Conservation (phyloP, 2,113 vertebrate species). For the Pipra filicauda region DNA sequence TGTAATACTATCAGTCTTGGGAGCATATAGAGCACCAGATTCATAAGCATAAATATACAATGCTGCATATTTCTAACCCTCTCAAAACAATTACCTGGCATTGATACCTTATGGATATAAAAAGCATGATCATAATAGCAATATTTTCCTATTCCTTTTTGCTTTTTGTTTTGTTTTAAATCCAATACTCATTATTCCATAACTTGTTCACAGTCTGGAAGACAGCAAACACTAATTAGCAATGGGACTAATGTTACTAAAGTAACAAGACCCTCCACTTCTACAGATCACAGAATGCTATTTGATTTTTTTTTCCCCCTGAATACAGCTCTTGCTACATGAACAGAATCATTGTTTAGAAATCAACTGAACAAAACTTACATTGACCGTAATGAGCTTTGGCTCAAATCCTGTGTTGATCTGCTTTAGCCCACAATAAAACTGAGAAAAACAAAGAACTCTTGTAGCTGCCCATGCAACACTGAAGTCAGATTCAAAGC, state of each 20-base stretch:
- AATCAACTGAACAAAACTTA: conserved; percentile 11
- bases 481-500: background rate
- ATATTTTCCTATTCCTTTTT: background rate
- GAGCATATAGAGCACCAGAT: background rate
- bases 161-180: background rate
- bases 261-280: background rate
- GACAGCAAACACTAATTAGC: background rate
- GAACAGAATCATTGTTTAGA: conserved; percentile 1
- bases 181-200: background rate
- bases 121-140: background rate
- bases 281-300: background rate
- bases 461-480: background rate
- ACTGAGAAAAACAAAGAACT: conserved; percentile 2
- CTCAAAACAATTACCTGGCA: background rate
- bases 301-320: background rate
- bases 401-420: conserved; percentile 40
- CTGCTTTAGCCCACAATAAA: conserved; percentile 16
- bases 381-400: conserved; percentile 25
- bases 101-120: background rate
- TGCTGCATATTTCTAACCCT: background rate
- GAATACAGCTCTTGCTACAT: background rate
- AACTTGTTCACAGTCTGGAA: background rate
- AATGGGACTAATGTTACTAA: background rate
- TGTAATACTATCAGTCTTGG: background rate
- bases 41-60: background rate